Percentiles rank a stretch among this genome's conserved stretches.
Evolutionary conservation across 1,140 invertebrate species (phyloP).

Genomic region (Drosophila tropicalis): DNA sequence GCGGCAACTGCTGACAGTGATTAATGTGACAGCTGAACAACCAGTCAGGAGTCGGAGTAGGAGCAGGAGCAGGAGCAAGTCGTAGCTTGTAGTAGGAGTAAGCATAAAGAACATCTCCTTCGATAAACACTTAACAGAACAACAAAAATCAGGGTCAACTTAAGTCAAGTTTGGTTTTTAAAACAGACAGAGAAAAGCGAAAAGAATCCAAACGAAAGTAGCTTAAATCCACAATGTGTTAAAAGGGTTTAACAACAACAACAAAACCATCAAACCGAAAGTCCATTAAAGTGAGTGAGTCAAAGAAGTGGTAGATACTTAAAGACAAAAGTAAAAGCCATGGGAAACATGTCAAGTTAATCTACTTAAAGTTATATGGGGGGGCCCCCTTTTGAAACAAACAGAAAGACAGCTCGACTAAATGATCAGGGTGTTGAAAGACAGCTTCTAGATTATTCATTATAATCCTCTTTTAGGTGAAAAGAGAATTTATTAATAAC

Average conservation of each 20-base stretch:
- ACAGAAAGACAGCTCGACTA: not conserved
- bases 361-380: constrained; percentile 36
- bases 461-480: constrained; percentile 14
- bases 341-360: constrained; percentile 52
- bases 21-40: constrained; percentile 63
- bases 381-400: constrained; percentile 13
- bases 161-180: constrained; percentile 49
- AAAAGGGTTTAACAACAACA: constrained; percentile 58
- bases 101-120: constrained; percentile 6
- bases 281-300: constrained; percentile 41
- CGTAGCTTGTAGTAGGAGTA: not conserved
- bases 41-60: not conserved
- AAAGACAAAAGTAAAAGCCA: constrained; percentile 75
- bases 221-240: constrained; percentile 74
- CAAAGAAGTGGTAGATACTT: constrained; percentile 20
- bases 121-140: not conserved
- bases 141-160: constrained; percentile 50
- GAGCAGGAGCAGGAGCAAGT: not conserved
- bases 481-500: not conserved
- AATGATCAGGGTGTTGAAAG: constrained; percentile 30
- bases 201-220: constrained; percentile 70
- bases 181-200: constrained; percentile 45
- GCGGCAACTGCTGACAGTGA: constrained; percentile 62
- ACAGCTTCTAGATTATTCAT: constrained; percentile 35
- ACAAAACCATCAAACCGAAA: constrained; percentile 12